Evolutionary conservation across 2,113 vertebrate species (phyloP).

Genomic region (Corvus moneduloides): DNA sequence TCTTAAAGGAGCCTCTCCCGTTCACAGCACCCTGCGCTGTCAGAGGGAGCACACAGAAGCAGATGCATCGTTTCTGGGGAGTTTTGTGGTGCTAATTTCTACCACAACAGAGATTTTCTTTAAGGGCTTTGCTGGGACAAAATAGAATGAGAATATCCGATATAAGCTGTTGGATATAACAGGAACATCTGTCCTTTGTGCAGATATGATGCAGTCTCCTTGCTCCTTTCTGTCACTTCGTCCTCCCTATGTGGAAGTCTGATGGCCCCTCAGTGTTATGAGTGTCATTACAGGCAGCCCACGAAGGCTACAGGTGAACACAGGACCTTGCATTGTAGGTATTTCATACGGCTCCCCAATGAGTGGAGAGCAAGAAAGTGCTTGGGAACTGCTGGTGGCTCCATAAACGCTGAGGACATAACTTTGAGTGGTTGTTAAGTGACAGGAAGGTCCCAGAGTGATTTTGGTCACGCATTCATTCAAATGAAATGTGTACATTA

Average conservation of each 20-base stretch:
- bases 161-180: not conserved
- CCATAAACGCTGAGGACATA: not conserved
- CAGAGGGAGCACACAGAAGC: not conserved
- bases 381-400: not conserved
- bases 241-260: fast-evolving
- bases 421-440: not conserved
- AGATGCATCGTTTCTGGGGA: not conserved
- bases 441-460: not conserved
- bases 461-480: not conserved
- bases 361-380: fast-evolving
- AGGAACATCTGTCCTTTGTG: not conserved
- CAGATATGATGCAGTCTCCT: not conserved
- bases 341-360: not conserved
- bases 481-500: not conserved
- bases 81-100: not conserved
- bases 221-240: not conserved
- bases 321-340: fast-evolving
- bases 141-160: not conserved
- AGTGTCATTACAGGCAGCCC: not conserved
- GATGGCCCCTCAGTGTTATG: not conserved
- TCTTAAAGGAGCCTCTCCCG: not conserved
- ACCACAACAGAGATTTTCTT: not conserved
- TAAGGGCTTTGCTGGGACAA: not conserved
- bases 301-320: not conserved
- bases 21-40: not conserved